Base-by-base conservation (phyloP, 2,888 invertebrate genomes). In the Trichopoda pennipes region DNA sequence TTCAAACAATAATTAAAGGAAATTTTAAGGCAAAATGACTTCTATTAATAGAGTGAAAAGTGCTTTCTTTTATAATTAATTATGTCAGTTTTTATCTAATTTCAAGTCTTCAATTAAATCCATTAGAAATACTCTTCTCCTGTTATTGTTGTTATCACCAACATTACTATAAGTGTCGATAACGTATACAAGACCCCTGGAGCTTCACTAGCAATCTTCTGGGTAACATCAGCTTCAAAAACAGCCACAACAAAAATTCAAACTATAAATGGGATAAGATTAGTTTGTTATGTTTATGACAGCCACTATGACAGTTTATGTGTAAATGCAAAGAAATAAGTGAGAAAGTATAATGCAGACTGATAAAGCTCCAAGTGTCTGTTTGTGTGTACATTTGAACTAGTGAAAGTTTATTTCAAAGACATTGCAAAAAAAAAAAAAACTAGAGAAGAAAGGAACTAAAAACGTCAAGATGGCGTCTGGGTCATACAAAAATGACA, bases 241-340 rank as follows among this genome's bases (percentile, higher is more conserved):
- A 44, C 17, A 35, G n/a, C 35, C 53, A 47, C 17, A 64, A 66
- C 55, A 77, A 49, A 47, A 76, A 69, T n/a, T 35, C 10, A 23
- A 21, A 73, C 44, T 35, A 66, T 53, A 74, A 74, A 66, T 78
- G 49, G 60, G 21, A 72, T 82, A 23, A n/a, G 66, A 38, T 78
- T 77, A 66, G 66, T 28, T 28, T 4, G 28, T n/a, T n/a, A n/a
- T 82, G 78, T 69, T 70, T 72, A 42, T 75, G 81, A 79, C 81
- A 82, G 68, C 66, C 78, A 60, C 70, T 75, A 79, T 72, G 75
- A 74, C 60, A 78, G 64, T 66, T 61, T 55, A 23, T 79, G 66
- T 72, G 66, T 79, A 66, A 74, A 12, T 12, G 1, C 19, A 35
- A 16, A 42, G 53, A 23, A 14, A 4, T 14, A 17, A 16, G 17